Percentiles rank a stretch among this genome's conserved stretches.
phyloP scores from a whole-genome alignment of 37 sponge, comb jelly and placozoan genomes.

The Dysidea cf. avara region DNA sequence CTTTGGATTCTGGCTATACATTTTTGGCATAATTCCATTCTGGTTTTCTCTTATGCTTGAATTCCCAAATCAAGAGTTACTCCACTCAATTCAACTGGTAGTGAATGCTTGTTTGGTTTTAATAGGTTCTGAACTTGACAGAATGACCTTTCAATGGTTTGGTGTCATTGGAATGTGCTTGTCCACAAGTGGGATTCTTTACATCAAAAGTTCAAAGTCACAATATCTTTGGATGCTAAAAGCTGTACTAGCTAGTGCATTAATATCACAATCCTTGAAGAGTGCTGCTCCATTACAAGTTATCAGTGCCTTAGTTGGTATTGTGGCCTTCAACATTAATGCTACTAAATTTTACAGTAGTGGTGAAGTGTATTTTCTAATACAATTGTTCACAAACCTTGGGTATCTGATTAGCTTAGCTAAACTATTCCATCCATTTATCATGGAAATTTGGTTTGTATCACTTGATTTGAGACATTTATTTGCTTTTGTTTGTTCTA shows the following conservation, averaged over 20 bases:
- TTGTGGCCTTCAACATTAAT: too few species aligned
- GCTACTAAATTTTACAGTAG: conserved; percentile 11
- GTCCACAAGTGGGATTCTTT: too few species aligned
- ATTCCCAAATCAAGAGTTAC: conserved; percentile 8
- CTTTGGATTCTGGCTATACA: conserved; percentile 48
- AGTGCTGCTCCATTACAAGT: conserved; percentile 22
- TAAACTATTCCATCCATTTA: too few species aligned
- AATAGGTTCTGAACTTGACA: conserved; percentile 30
- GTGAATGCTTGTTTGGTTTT: conserved; percentile 19
- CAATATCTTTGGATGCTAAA: conserved; percentile 41
- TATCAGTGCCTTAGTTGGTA: conserved; percentile 15
- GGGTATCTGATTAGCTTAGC: conserved; percentile 18
- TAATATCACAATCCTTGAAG: conserved; percentile 33
- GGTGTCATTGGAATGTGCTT: too few species aligned
- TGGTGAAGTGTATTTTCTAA: conserved; percentile 7
- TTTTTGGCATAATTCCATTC: conserved; percentile 41
- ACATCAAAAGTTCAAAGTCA: background rate
- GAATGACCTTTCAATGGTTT: conserved; percentile 48
- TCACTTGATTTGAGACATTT: too few species aligned
- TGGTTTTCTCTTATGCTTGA: conserved; percentile 18
- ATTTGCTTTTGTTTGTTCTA: too few species aligned
- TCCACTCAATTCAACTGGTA: conserved; percentile 20
- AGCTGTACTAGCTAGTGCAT: conserved; percentile 10
- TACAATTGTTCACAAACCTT: conserved; percentile 23
- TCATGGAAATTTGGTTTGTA: too few species aligned